Evolutionary conservation across 2,888 invertebrate species (phyloP), one percentile per base, ranked within the genome.

Genomic region (Nomada lathburiana): DNA sequence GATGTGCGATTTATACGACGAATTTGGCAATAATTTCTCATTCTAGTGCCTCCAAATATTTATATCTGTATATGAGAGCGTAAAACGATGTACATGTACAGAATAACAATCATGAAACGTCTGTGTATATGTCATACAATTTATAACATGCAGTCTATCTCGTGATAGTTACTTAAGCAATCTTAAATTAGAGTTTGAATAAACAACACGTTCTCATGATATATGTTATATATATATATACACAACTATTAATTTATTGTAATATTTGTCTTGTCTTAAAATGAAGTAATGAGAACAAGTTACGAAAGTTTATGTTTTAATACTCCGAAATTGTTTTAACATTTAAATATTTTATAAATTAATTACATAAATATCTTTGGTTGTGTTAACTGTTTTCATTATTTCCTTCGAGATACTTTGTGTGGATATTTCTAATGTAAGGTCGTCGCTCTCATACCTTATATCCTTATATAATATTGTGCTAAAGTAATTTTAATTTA

Each of bases 21-120:
- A 88, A 80, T 84, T 84, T 77, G 84, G 86, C 84, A 82, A 88
- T 88, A 88, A 89, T 86, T 89, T 88, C 84, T 86, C 68, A 76
- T 86, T 76, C 59, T 80, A 86, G 82, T 85, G 84, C 80, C 80
- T 86, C 72, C 57, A 67, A 80, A 82, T 82, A 76, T 85, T 73
- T 69, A 77, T 67, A 78, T 86, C 75, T 64, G 68, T 78, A 64
- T 63, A 68, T 74, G 70, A 82, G 47, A 83, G 60, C 74, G 70
- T 13, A 76, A 81, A 65, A 75, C 76, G 47, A 47, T 47, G 47
- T 80, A 36, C 7, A 59, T 76, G 79, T 82, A 72, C 74, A 79
- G 20, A 13, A 47, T 47, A 57, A 63, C 10, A 52, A 63, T 71
- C 55, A n/a, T 68, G 57, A 47, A 59, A 67, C 67, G 52, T 69